A percentile compares a stretch with the other conserved stretches of the same genome.
These are phyloP conservation scores for Pollenia angustigena DNA, from an alignment of 2,888 invertebrate species.

Conservation along the genomic window DNA sequence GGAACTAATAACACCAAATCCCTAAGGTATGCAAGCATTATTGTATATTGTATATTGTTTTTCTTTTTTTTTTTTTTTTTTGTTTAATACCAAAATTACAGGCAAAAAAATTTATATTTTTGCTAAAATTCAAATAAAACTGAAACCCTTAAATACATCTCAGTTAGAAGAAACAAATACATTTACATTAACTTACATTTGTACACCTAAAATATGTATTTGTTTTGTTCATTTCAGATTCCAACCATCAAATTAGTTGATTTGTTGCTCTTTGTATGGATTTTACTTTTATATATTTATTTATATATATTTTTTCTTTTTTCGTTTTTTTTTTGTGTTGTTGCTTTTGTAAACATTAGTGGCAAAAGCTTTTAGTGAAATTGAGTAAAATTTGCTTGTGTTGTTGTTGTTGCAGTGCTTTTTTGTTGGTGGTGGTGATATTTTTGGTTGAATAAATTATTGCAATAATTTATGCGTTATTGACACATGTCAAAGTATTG, in stretches of 20 bases:
- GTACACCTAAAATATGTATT: conserved; percentile 24
- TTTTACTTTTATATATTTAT: conserved; percentile 45
- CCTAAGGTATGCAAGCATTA: conserved; percentile 45
- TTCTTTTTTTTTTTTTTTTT: not conserved
- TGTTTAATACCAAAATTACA: not conserved
- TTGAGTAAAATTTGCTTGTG: conserved; percentile 61
- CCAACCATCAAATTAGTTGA: conserved; percentile 70
- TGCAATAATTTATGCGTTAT: conserved; percentile 71
- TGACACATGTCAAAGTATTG: conserved; percentile 68
- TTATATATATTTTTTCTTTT: not conserved
- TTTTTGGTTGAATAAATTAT: conserved; percentile 66
- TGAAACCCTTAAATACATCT: conserved; percentile 5
- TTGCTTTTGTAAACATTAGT: conserved; percentile 50
- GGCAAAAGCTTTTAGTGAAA: conserved; percentile 71
- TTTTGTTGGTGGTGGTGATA: conserved; percentile 24
- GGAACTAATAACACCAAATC: conserved; percentile 21
- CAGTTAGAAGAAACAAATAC: not conserved
- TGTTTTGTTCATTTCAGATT: conserved; percentile 59
- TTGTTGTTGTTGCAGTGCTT: conserved; percentile 9
- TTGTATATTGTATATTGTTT: conserved; percentile 44
- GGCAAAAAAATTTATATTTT: conserved; percentile 8
- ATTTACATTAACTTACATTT: conserved; percentile 5
- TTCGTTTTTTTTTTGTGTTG: conserved; percentile 2
- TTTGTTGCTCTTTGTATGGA: conserved; percentile 66
- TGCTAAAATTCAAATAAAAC: conserved; percentile 23